Percentiles rank a stretch among this genome's conserved stretches.
Evolutionary conservation across 2,797 vertebrate genomes (phyloP).

Genomic region (Catostomus latipinnis): DNA sequence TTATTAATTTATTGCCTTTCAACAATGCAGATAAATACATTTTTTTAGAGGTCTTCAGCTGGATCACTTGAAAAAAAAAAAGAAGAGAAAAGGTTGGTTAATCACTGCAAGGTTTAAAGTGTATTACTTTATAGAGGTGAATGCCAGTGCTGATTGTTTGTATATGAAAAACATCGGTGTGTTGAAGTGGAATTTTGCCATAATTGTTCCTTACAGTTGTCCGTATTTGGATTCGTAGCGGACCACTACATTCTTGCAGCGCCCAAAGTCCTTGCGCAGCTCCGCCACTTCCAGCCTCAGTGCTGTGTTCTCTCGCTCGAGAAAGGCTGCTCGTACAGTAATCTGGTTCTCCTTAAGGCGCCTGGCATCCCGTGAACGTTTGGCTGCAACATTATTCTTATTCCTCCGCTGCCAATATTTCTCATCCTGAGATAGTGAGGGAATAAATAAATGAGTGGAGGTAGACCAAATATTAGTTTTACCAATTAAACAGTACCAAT

Average conservation of each 20-base stretch:
- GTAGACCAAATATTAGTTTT: no score
- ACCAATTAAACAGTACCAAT: no score
- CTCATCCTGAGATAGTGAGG: slow-evolving; percentile 81
- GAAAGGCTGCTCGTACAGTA: slow-evolving; percentile 93
- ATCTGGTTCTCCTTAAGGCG: slow-evolving; percentile 98
- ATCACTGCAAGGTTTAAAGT: slow-evolving; percentile 36
- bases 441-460: background rate
- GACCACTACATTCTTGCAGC: slow-evolving; percentile 84
- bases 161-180: slow-evolving; percentile 34
- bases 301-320: slow-evolving; percentile 92
- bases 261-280: slow-evolving; percentile 89
- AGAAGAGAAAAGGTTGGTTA: slow-evolving; percentile 69
- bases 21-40: slow-evolving; percentile 59
- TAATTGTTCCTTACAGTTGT: slow-evolving; percentile 83
- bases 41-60: slow-evolving; percentile 67
- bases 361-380: slow-evolving; percentile 93
- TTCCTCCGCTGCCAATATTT: slow-evolving; percentile 95
- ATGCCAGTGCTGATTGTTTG: background rate
- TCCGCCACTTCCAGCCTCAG: slow-evolving; percentile 91
- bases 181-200: background rate
- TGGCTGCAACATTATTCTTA: slow-evolving; percentile 97
- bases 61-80: slow-evolving; percentile 67
- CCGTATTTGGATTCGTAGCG: slow-evolving; percentile 91
- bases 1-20: slow-evolving; percentile 63
- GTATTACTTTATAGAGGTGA: background rate